Base-by-base conservation (phyloP, 2,888 invertebrate species). In the Caenorhabditis plicata region DNA sequence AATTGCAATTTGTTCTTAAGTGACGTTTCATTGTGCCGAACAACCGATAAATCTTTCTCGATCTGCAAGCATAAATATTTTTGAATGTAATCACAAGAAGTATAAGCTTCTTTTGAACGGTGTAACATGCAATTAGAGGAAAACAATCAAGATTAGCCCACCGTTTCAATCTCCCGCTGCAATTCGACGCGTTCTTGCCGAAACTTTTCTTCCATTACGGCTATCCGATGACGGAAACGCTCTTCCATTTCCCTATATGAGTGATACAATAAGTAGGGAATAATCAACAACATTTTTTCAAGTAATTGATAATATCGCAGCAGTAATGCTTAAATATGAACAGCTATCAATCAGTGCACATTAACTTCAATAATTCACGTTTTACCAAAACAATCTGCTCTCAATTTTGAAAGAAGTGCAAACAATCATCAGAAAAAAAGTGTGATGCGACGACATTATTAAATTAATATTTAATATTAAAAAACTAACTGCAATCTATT, bases 221-320 rank as follows among this genome's bases (percentile, higher is more conserved):
- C 46, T 39, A 72, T 51, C 42, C 62, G 51, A n/a, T 57, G 48
- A 15, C 67, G 62, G 35, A 51, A 71, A 27, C 68, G 51, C 31
- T 71, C 71, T 50, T 71, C 71, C 53, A 58, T 69, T 33, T 68
- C 71, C 52, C 71, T 71, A 42, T 41, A 60, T n/a, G n/a, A n/a
- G n/a, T n/a, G n/a, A n/a, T n/a, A n/a, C n/a, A n/a, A n/a, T n/a
- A n/a, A n/a, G n/a, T n/a, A n/a, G n/a, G n/a, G n/a, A n/a, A n/a
- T n/a, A n/a, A n/a, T n/a, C n/a, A n/a, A n/a, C n/a, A n/a, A n/a
- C n/a, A n/a, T n/a, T n/a, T n/a, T n/a, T n/a, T n/a, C n/a, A n/a
- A n/a, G n/a, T n/a, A n/a, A n/a, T n/a, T n/a, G n/a, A n/a, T n/a
- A n/a, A n/a, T n/a, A n/a, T n/a, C n/a, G n/a, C n/a, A n/a, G n/a